Evolutionary conservation across 2,797 vertebrate genomes (phyloP), one percentile per base, ranked within the genome.

Genomic region (Catostomus latipinnis): DNA sequence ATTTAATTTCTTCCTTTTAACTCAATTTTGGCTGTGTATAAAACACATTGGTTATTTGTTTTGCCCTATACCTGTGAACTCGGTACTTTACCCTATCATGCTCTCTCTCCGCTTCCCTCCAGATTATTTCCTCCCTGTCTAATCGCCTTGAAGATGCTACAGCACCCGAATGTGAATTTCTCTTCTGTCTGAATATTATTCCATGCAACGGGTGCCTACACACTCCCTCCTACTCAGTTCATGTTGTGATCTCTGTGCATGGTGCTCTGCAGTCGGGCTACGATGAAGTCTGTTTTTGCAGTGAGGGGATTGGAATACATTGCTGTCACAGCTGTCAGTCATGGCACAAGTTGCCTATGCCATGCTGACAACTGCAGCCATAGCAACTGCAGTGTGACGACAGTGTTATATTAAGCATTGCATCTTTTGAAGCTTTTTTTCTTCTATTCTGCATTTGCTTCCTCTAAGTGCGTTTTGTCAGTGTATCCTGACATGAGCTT

Each of bases 241-340:
- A 78, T 16, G 8, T 62, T 3, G 50, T 74, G 62, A 74, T 78
- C 63, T 50, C 76, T 22, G n/a, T 72, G 61, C 60, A 43, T 48
- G 52, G 48, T 56, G 68, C 73, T 73, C 71, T 73, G 16, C 86
- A 50, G 86, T 88, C 88, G 84, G 87, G 85, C 85, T 81, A 76
- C 81, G 6, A 82, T 83, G 78, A 84, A 76, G 61, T 84, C 74
- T 84, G 80, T 87, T 79, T 72, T 78, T 50, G 71, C 65, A 79
- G 81, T 56, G 73, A 83, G 82, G 81, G 81, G 89, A 91, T 92
- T 91, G 65, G 81, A 83, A 84, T 83, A 92, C 89, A 84, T 86
- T 89, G 84, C 89, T 92, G 89, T 92, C 92, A 90, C 81, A 89
- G 84, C 81, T 86, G 86, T 82, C 82, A 79, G 76, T 93, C 92